Percentiles rank a stretch among this genome's conserved stretches.
phyloP scores from a whole-genome alignment of 92 coral and sea anemone species.

The Paramuricea clavata region DNA sequence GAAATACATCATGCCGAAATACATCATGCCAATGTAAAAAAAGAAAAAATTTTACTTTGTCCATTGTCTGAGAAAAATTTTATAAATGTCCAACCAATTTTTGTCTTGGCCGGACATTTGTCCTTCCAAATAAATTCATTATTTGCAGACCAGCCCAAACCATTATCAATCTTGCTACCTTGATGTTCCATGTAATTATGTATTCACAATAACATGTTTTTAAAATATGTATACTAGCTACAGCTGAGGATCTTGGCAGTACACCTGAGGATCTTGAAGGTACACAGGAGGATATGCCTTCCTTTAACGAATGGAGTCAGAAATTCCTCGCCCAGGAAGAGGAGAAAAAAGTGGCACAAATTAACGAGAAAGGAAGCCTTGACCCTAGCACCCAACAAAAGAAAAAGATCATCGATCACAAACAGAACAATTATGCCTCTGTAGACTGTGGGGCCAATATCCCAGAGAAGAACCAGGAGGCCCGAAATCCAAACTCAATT shows the following conservation, averaged over 20 bases:
- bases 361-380: slow-evolving; percentile 52
- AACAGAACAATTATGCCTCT: slow-evolving; percentile 95
- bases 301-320: slow-evolving; percentile 93
- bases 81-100: no score
- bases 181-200: no score
- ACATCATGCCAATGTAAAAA: no score
- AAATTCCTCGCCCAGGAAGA: slow-evolving; percentile 87
- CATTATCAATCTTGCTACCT: no score
- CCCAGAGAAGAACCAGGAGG: slow-evolving; percentile 78
- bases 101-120: no score
- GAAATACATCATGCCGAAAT: no score
- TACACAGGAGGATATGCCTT: slow-evolving; percentile 87
- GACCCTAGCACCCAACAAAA: slow-evolving; percentile 63
- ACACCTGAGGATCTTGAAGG: slow-evolving; percentile 18
- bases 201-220: no score
- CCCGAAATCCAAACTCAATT: slow-evolving; percentile 79
- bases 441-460: slow-evolving; percentile 97
- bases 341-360: slow-evolving; percentile 78
- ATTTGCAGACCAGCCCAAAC: no score
- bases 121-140: no score
- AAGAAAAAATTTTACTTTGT: no score
- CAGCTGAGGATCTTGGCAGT: neutral
- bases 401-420: slow-evolving; percentile 85
- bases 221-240: no score
- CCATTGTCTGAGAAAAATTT: no score